A percentile compares a stretch with the other conserved stretches of the same genome.
Evolutionary conservation across 2,797 vertebrate species (phyloP).

Genomic region (Scyliorhinus canicula): DNA sequence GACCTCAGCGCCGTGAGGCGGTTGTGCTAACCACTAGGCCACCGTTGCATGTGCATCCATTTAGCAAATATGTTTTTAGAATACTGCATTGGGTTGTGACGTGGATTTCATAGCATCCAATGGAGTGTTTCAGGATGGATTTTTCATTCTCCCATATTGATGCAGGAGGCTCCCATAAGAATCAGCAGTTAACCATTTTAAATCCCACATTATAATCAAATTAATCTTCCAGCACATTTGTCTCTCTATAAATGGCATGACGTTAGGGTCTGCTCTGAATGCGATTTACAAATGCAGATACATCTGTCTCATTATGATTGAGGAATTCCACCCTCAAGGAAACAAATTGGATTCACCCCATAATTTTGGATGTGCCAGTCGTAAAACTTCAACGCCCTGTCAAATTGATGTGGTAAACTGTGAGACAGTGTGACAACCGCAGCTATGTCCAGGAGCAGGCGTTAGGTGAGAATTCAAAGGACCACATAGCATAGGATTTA

Average conservation of each 20-base stretch:
- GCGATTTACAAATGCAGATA: background rate
- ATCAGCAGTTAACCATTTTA: background rate
- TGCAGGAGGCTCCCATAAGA: background rate
- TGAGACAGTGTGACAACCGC: background rate
- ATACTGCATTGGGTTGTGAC: background rate
- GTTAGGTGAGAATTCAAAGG: background rate
- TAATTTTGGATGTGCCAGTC: background rate
- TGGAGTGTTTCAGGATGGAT: background rate
- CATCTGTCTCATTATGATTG: background rate
- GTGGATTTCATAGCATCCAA: background rate
- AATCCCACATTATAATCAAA: background rate
- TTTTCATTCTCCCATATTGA: background rate
- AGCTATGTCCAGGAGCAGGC: background rate
- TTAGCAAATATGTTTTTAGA: background rate
- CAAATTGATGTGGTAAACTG: background rate
- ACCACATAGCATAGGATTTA: background rate
- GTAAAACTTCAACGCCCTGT: background rate
- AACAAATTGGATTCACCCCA: background rate
- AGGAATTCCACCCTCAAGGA: background rate
- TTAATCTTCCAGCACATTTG: background rate
- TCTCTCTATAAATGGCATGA: background rate
- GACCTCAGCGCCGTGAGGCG: too few species aligned
- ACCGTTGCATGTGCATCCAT: too few species aligned
- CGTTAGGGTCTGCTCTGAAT: background rate
- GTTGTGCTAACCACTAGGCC: too few species aligned